phyloP scores from a whole-genome alignment of 2,797 vertebrate species.

The Phylloscopus collybita region DNA sequence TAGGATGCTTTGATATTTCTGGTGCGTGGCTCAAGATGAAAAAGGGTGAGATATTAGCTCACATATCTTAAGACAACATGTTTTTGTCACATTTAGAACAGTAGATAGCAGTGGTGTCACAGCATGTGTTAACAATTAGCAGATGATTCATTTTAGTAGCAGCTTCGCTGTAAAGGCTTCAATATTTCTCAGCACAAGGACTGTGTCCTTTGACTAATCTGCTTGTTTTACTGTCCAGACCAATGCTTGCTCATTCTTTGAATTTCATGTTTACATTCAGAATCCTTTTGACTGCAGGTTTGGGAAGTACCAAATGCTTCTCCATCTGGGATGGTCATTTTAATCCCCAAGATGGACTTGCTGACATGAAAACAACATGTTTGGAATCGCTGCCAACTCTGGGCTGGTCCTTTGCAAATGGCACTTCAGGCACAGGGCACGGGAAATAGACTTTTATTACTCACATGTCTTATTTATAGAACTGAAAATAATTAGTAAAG shows the following conservation, averaged over 20 bases:
- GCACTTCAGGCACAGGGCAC: not conserved
- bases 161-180: constrained; percentile 8
- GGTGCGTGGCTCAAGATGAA: not conserved
- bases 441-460: constrained; percentile 2
- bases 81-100: constrained; percentile 35
- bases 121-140: constrained; percentile 52
- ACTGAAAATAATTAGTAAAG: constrained; percentile 11
- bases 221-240: constrained; percentile 39
- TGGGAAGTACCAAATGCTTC: constrained; percentile 58
- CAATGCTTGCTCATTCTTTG: constrained; percentile 11
- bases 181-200: constrained; percentile 41
- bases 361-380: constrained; percentile 58
- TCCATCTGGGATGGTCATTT: constrained; percentile 62
- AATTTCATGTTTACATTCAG: constrained; percentile 48
- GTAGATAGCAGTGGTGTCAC: not conserved
- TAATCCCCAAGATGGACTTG: constrained; percentile 38
- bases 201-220: constrained; percentile 49
- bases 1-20: not conserved
- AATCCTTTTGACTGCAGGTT: constrained; percentile 45
- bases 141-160: constrained; percentile 49
- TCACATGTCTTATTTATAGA: not conserved
- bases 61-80: not conserved
- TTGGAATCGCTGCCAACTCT: not conserved
- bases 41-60: not conserved
- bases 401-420: constrained; percentile 8